Percentiles rank a stretch among this genome's conserved stretches.
phyloP scores from a whole-genome alignment of 2,888 invertebrate genomes.

The Flexamia atlantica region DNA sequence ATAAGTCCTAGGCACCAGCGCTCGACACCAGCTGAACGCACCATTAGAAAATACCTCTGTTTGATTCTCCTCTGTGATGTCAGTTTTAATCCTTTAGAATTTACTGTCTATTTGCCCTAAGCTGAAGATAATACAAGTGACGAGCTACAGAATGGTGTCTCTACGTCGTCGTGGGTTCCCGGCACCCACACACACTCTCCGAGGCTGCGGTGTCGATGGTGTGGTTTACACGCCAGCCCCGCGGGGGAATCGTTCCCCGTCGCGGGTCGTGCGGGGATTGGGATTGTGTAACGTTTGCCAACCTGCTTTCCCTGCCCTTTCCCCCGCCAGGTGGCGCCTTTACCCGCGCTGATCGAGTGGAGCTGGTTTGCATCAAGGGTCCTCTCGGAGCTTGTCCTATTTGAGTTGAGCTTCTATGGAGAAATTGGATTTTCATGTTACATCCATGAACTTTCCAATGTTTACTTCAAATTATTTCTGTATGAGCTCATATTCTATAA shows the following conservation, averaged over 20 bases:
- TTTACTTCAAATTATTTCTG: no score
- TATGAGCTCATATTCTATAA: no score
- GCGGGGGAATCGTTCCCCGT: not conserved
- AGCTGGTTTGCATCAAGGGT: not conserved
- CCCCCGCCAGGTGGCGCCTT: slow-evolving; percentile 26
- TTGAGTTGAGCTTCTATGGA: not conserved
- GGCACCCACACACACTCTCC: not conserved
- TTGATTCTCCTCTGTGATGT: no score
- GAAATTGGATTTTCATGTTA: no score
- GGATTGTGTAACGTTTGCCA: slow-evolving; percentile 30
- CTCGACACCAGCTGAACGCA: no score
- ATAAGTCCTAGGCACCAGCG: no score
- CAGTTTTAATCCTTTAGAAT: no score
- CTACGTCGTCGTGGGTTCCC: not conserved
- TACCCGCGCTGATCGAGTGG: not conserved
- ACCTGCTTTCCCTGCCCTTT: slow-evolving; percentile 45
- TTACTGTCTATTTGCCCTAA: no score
- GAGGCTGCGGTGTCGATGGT: not conserved
- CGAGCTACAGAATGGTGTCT: no score
- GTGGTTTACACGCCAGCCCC: not conserved
- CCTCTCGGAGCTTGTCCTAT: not conserved
- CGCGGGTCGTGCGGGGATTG: slow-evolving; percentile 25
- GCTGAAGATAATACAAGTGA: no score
- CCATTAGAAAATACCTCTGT: no score
- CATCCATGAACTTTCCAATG: no score